These are phyloP conservation scores for Toxostoma redivivum DNA, from an alignment of 2,113 vertebrate species.

Conservation along the genomic window DNA sequence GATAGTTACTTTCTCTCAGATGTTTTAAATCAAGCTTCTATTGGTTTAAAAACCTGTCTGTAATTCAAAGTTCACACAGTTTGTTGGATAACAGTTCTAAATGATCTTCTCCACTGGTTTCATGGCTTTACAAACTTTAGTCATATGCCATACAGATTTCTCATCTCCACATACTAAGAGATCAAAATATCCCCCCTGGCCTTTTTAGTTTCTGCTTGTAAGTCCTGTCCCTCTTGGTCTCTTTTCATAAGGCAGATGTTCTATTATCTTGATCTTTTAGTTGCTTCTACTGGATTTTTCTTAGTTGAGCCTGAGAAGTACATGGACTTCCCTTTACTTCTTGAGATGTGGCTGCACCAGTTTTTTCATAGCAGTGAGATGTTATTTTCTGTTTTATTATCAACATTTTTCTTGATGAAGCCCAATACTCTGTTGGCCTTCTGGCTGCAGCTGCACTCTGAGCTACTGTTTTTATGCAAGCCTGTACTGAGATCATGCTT, in stretches of 20 bases:
- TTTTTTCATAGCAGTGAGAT: background rate
- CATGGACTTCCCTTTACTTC: background rate
- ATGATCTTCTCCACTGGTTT: background rate
- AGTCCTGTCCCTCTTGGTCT: background rate
- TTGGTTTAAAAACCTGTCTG: background rate
- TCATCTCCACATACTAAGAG: background rate
- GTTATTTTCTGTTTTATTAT: background rate
- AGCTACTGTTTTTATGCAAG: background rate
- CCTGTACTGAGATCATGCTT: background rate
- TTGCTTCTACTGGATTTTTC: background rate
- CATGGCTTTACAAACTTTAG: background rate
- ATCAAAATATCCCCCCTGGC: background rate
- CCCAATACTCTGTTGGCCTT: background rate
- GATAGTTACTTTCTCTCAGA: background rate
- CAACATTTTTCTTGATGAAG: background rate
- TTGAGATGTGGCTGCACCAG: rapidly evolving
- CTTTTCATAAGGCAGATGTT: background rate
- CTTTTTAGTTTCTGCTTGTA: background rate
- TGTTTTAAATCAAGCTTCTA: background rate
- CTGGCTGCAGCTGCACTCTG: background rate
- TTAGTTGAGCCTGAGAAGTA: background rate
- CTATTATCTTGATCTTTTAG: background rate
- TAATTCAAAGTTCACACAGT: background rate
- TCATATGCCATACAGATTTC: background rate
- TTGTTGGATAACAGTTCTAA: background rate